Base-by-base conservation (phyloP, 2,113 vertebrate genomes). In the Nycticryphes semicollaris region DNA sequence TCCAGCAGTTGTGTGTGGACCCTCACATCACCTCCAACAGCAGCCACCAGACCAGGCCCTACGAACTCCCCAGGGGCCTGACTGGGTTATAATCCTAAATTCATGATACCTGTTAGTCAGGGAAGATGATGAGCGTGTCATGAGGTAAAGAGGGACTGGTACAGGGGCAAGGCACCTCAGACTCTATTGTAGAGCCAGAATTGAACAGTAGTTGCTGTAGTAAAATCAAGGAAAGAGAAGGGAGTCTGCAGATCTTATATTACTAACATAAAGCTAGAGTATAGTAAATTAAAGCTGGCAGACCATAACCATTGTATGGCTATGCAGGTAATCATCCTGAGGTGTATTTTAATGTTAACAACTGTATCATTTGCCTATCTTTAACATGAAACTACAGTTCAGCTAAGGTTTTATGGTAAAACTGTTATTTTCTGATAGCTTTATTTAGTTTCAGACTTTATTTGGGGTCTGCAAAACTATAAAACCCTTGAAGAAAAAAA, bases 1-100 rank as follows among this genome's bases (percentile, higher is more conserved):
- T 95, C 94, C 95, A 96, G 90, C 91, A 37, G 95, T 4, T 63
- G 57, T 59, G 7, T 53, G 75, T 2, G 87, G 93, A 51, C 68
- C 63, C 76, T 93, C 92, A 88, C 72, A 88, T 74, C 94, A 60
- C 92, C 30, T 70, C 69, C 74, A 94, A 89, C 93, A 84, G 89
- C 80, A 83, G 19, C 69, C 73, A 33, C 45, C 89, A 45, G 77
- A 56, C 22, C 89, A 77, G 50, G 22, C 17, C 54, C 53, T 67
- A n/a, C 50, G 85, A 94, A 59, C 35, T 69, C 72, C 69, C 64
- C 4, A 7, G 7, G 39, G 62, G 68, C 69, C 83, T n/a, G 37
- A 45, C 45, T 47, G 45, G 18, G 45, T 19, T 19, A 47, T 19
- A 47, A 19, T 70, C 78, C 69, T 48, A 24, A 77, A 88, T 50